Evolutionary conservation across 2,113 vertebrate species (phyloP).

Genomic region (Corythoichthys haematopterus): DNA sequence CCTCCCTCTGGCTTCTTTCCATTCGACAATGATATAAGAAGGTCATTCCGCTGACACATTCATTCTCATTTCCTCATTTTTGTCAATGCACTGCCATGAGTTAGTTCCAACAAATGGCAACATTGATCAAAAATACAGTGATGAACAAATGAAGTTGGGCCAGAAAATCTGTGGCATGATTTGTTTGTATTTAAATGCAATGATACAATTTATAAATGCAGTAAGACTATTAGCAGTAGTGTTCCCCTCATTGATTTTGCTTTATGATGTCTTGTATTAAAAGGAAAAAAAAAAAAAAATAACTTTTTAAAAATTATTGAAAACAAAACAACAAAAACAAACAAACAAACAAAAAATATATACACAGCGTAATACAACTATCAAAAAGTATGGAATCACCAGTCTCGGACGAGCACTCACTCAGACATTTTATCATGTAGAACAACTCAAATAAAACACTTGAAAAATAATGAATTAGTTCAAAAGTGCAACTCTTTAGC

Average conservation of each 20-base stretch:
- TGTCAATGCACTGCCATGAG: slow-evolving; percentile 43
- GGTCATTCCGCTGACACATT: slow-evolving; percentile 30
- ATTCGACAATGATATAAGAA: slow-evolving; percentile 34
- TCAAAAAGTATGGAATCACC: too few relatives aligned
- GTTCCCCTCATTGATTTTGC: slow-evolving; percentile 48
- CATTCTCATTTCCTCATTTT: slow-evolving; percentile 30
- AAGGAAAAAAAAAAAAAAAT: slow-evolving; percentile 18
- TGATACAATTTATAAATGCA: slow-evolving; percentile 48
- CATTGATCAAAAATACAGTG: slow-evolving; percentile 54
- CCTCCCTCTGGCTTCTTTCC: slow-evolving; percentile 29
- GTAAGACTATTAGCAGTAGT: slow-evolving; percentile 50
- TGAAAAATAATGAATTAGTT: too few relatives aligned
- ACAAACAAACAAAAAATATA: too few relatives aligned
- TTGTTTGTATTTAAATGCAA: slow-evolving; percentile 54
- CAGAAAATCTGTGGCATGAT: slow-evolving; percentile 44
- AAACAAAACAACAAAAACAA: too few relatives aligned
- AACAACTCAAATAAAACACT: too few relatives aligned
- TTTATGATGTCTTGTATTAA: slow-evolving; percentile 53
- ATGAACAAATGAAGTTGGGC: slow-evolving; percentile 45
- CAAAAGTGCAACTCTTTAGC: too few relatives aligned
- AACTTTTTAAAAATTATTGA: too few relatives aligned
- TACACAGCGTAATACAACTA: too few relatives aligned
- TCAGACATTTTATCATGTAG: too few relatives aligned
- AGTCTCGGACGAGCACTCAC: too few relatives aligned
- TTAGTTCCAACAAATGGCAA: slow-evolving; percentile 44